A percentile compares a stretch with the other conserved stretches of the same genome.
phyloP scores from a whole-genome alignment of 1,140 invertebrate genomes.

The Zophobas morio region DNA sequence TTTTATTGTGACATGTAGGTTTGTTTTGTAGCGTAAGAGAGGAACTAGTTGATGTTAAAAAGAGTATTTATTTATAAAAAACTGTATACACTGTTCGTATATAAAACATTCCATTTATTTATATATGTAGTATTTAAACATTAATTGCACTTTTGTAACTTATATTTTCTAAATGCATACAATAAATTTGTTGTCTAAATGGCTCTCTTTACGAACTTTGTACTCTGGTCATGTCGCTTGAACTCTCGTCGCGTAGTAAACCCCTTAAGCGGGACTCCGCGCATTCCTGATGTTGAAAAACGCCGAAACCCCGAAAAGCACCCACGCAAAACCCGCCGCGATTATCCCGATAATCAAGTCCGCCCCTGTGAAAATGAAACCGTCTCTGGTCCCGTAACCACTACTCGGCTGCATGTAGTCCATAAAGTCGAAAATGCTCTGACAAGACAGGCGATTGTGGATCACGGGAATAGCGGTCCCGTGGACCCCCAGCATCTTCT shows the following conservation, averaged over 20 bases:
- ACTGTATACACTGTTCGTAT: conserved; percentile 32
- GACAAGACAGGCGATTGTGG: conserved; percentile 70
- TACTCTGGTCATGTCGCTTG: background rate
- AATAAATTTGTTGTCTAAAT: conserved; percentile 42
- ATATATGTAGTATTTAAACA: conserved; percentile 31
- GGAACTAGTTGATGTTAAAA: conserved; percentile 26
- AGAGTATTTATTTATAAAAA: conserved; percentile 42
- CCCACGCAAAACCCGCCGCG: conserved; percentile 68
- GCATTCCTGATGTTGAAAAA: conserved; percentile 68
- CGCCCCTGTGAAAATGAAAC: conserved; percentile 70
- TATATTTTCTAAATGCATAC: conserved; percentile 46
- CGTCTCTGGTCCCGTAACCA: conserved; percentile 67
- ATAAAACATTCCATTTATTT: conserved; percentile 43
- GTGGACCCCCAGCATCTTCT: conserved; percentile 66
- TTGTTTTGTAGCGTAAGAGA: conserved; percentile 18
- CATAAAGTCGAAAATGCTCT: conserved; percentile 74
- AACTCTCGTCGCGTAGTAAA: background rate
- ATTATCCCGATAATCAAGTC: conserved; percentile 69
- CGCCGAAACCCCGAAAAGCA: conserved; percentile 65
- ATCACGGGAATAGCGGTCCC: conserved; percentile 69
- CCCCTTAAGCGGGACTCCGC: background rate
- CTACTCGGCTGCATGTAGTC: conserved; percentile 73
- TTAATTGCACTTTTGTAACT: conserved; percentile 42
- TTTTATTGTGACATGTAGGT: conserved; percentile 37
- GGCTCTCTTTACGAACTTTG: conserved; percentile 18